A percentile compares a stretch with the other conserved stretches of the same genome.
Evolutionary conservation across 2,888 invertebrate species (phyloP).

Genomic region (Diplolepis rosae): DNA sequence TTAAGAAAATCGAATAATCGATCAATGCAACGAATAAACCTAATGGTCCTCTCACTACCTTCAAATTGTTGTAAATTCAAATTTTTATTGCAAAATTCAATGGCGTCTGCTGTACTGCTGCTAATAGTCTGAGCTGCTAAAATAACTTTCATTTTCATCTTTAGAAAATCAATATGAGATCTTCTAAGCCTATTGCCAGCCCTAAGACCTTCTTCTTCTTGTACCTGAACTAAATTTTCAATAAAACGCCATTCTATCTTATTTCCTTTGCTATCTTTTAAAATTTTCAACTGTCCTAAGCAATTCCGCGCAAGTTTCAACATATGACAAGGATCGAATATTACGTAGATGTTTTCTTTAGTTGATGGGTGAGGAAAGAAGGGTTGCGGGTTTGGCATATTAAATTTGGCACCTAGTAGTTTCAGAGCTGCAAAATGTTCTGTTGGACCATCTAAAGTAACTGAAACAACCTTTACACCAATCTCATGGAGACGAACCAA

Average conservation of each 20-base stretch:
- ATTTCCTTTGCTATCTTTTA: no score
- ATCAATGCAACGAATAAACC: slow-evolving; percentile 33
- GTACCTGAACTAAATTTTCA: slow-evolving; percentile 6
- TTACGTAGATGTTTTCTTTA: no score
- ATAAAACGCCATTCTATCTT: neutral
- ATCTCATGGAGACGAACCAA: no score
- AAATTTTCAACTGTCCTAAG: no score
- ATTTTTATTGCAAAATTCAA: neutral
- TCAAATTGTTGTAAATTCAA: slow-evolving; percentile 16
- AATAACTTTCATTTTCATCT: slow-evolving; percentile 30
- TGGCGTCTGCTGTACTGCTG: no score
- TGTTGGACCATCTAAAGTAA: no score
- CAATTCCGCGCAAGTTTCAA: no score
- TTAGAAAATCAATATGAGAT: slow-evolving; percentile 26
- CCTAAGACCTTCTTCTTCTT: slow-evolving; percentile 31
- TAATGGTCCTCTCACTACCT: slow-evolving; percentile 30
- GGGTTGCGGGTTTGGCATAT: no score
- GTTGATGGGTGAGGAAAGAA: no score
- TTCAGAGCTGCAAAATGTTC: neutral
- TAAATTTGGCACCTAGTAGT: no score
- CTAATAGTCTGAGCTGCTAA: slow-evolving; percentile 18
- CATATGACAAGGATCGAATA: no score
- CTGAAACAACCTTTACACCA: no score
- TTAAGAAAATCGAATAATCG: slow-evolving; percentile 36
- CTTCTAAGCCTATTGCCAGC: slow-evolving; percentile 31